Conservation (phyloP, 2,113 vertebrate species). For the Sturnus vulgaris region DNA sequence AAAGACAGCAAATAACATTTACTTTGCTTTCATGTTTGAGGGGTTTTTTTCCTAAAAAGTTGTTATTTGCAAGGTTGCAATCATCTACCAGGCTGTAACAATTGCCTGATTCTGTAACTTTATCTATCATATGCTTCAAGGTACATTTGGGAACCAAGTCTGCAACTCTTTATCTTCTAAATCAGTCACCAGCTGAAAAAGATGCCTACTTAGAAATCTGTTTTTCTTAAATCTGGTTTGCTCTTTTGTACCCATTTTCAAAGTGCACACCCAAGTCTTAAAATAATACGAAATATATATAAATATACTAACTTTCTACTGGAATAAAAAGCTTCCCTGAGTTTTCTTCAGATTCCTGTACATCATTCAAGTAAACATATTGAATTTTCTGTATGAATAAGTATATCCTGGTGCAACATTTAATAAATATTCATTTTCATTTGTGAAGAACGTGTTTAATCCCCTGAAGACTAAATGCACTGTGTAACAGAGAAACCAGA, state of each 20-base stretch:
- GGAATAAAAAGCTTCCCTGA: neutral
- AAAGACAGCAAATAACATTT: neutral
- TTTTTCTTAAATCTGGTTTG: neutral
- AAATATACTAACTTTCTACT: neutral
- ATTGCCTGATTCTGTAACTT: neutral
- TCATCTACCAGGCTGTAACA: neutral
- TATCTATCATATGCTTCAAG: neutral
- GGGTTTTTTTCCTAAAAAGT: neutral
- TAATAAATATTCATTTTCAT: constrained; percentile 47
- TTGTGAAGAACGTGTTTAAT: constrained; percentile 17
- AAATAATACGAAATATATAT: neutral
- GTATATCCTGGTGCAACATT: constrained; percentile 12
- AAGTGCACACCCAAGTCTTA: neutral
- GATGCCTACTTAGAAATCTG: neutral
- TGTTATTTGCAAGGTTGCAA: neutral
- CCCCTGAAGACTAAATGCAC: neutral
- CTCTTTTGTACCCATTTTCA: neutral
- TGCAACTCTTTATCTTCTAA: neutral
- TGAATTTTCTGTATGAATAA: constrained; percentile 10
- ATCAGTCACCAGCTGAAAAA: neutral
- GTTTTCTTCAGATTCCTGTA: neutral
- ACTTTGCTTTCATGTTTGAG: neutral
- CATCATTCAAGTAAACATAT: neutral
- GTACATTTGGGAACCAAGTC: neutral
- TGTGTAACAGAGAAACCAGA: neutral